Evolutionary conservation across 2,113 vertebrate species (phyloP).

Genomic region (Aix galericulata): DNA sequence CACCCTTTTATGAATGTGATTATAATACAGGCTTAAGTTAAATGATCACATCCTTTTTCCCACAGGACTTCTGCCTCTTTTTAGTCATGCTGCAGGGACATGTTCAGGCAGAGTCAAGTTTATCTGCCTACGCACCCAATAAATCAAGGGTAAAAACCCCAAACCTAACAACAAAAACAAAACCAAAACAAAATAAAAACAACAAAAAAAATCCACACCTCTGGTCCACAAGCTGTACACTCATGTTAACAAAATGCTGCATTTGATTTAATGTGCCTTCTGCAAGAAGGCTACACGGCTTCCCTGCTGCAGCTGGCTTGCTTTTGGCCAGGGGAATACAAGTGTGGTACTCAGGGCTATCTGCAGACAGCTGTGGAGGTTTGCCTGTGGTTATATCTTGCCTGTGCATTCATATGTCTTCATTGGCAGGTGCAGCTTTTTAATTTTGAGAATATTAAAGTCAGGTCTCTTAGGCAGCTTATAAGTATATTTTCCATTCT

Average conservation of each 20-base stretch:
- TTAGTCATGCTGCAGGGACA: neutral
- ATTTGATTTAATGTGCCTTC: neutral
- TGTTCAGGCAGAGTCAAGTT: constrained; percentile 3
- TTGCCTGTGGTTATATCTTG: neutral
- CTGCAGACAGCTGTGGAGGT: neutral
- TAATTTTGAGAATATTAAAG: neutral
- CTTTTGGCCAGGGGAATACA: neutral
- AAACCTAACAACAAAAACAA: neutral
- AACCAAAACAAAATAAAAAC: no score
- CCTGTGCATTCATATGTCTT: neutral
- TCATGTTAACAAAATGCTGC: neutral
- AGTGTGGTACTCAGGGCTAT: neutral
- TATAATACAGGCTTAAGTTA: neutral
- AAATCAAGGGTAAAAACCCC: neutral
- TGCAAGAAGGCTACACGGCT: neutral
- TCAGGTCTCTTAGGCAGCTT: neutral
- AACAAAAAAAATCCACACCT: neutral
- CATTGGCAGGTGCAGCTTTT: neutral
- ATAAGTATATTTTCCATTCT: neutral
- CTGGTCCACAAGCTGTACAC: constrained; percentile 1
- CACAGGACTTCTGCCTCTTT: constrained; percentile 32
- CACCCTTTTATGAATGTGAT: neutral
- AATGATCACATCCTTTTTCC: constrained; percentile 37
- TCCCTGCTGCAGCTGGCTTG: neutral
- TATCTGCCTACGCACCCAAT: neutral